Evolutionary conservation across 2,113 vertebrate species (phyloP), one percentile per base, ranked within the genome.

Genomic region (Gallinago undulata): DNA sequence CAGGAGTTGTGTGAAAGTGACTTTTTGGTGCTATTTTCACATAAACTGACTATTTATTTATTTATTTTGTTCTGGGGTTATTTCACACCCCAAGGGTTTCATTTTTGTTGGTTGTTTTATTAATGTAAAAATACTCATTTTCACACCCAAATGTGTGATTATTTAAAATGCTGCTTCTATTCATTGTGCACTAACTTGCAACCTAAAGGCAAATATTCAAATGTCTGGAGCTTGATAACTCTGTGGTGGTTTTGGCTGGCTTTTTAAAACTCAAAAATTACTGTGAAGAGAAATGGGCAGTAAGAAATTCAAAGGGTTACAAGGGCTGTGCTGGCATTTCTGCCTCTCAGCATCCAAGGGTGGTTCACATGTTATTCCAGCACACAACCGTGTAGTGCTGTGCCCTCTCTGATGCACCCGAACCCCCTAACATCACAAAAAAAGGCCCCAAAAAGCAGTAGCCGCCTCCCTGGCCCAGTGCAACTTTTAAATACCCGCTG

Each of bases 81-180:
- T 96, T 97, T 96, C 95, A 96, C 95, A 95, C 95, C 86, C 94
- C 77, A 96, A 94, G 91, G 90, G 89, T 91, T 96, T 92, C 48
- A 75, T 92, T 94, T 96, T 96, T 96, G 89, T 93, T 96, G 84
- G 95, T 97, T 82, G 90, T 94, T 97, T 96, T 96, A 95, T 96
- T 96, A 96, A 97, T 97, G 89, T 96, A 95, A 96, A 97, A 97
- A 96, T 96, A 95, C 92, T 93, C 92, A 91, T 95, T 97, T 97
- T 97, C 95, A 87, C 92, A 96, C 94, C 94, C 84, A 62, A 97
- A 96, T 85, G 91, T 96, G 96, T 91, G 95, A 97, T 94, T 94
- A 96, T 96, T 97, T 95, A 94, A 97, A 97, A 97, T 79, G 67
- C 89, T 87, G 70, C 84, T 91, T 95, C 93, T 93, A 87, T 96